phyloP scores from a whole-genome alignment of 1,140 invertebrate species.

The Nephila pilipes region DNA sequence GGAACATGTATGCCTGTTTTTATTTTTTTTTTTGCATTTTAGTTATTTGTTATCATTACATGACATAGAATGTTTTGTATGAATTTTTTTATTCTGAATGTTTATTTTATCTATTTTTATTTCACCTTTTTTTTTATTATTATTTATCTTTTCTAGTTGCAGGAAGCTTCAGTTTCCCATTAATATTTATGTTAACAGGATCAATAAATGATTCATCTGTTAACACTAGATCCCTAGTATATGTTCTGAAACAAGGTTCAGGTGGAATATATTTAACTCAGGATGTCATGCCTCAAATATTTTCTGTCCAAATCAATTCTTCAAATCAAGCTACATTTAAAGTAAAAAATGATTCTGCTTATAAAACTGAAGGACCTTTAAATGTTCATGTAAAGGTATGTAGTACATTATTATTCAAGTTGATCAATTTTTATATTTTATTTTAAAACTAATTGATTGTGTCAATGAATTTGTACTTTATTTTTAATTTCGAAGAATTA shows the following conservation, averaged over 20 bases:
- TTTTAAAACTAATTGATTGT: too few species aligned
- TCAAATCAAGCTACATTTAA: neutral
- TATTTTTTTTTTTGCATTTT: too few species aligned
- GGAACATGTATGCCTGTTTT: too few species aligned
- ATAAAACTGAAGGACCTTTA: neutral
- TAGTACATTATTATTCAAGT: too few species aligned
- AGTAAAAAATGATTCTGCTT: neutral
- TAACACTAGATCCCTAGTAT: neutral
- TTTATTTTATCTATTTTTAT: too few species aligned
- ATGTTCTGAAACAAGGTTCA: neutral
- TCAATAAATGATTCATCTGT: neutral
- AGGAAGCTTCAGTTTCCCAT: neutral
- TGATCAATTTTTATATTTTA: too few species aligned
- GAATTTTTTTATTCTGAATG: too few species aligned
- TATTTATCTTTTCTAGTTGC: neutral
- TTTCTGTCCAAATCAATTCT: constrained; percentile 11
- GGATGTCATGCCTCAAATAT: neutral
- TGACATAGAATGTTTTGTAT: too few species aligned
- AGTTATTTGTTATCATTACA: too few species aligned
- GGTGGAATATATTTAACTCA: neutral
- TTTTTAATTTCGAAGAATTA: too few species aligned
- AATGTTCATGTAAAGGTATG: neutral
- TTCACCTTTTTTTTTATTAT: neutral
- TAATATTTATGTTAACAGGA: neutral
- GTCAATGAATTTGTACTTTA: too few species aligned